A percentile compares a stretch with the other conserved stretches of the same genome.
phyloP scores from a whole-genome alignment of 1,140 invertebrate species.

The Drosophila paulistorum region DNA sequence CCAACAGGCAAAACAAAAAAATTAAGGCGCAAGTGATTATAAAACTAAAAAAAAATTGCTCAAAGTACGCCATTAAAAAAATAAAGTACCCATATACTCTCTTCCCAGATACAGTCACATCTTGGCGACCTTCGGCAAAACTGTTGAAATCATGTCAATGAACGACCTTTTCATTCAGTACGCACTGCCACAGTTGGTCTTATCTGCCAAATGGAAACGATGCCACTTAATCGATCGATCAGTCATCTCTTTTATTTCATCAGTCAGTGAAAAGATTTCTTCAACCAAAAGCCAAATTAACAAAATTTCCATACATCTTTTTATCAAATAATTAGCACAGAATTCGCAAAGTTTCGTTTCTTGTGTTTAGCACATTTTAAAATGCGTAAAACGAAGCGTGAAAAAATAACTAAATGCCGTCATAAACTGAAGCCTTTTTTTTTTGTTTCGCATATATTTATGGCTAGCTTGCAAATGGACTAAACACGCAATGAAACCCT shows the following conservation, averaged over 20 bases:
- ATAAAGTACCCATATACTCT: neutral
- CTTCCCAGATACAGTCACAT: neutral
- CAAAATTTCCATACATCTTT: conserved; percentile 38
- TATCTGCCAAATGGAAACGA: neutral
- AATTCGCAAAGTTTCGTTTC: conserved; percentile 39
- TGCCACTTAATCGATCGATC: neutral
- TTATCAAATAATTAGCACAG: conserved; percentile 57
- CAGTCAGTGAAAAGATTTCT: conserved; percentile 35
- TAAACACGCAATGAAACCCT: conserved; percentile 36
- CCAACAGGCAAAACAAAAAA: neutral
- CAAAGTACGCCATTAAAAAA: neutral
- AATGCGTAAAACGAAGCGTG: conserved; percentile 66
- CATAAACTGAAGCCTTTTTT: conserved; percentile 14
- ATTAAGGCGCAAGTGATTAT: conserved; percentile 18
- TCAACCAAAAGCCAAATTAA: conserved; percentile 37
- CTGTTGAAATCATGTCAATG: conserved; percentile 17
- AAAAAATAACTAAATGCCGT: conserved; percentile 48
- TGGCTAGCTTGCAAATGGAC: conserved; percentile 56
- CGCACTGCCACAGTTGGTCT: neutral
- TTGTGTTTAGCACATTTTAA: conserved; percentile 60
- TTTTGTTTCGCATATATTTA: conserved; percentile 16
- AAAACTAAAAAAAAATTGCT: conserved; percentile 12
- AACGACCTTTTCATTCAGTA: conserved; percentile 4
- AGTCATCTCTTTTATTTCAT: conserved; percentile 39
- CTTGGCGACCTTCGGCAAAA: conserved; percentile 7